phyloP scores from a whole-genome alignment of 2,888 invertebrate genomes.

The Lochmaea capreae region DNA sequence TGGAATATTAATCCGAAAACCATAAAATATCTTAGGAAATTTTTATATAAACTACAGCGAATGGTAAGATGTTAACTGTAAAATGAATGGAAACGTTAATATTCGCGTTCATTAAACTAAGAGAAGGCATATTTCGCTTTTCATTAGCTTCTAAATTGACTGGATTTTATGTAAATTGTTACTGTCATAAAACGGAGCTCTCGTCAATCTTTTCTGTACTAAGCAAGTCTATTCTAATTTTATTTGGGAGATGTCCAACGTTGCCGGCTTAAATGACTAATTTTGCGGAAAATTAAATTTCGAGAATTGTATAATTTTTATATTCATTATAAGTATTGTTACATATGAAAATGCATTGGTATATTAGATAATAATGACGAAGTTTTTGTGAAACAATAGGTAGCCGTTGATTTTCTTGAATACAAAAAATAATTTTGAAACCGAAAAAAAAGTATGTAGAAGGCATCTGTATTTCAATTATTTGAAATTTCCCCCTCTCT shows the following conservation, averaged over 20 bases:
- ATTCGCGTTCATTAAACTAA: constrained; percentile 27
- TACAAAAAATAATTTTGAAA: too few species aligned
- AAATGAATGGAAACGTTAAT: constrained; percentile 7
- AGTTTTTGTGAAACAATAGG: too few species aligned
- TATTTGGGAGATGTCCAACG: constrained; percentile 16
- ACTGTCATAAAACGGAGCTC: constrained; percentile 37
- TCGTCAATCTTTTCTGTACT: constrained; percentile 33
- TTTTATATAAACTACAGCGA: not conserved
- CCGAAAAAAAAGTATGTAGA: too few species aligned
- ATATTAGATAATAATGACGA: not conserved
- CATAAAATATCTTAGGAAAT: not conserved
- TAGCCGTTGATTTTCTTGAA: too few species aligned
- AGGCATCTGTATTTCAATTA: too few species aligned
- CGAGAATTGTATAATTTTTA: not conserved
- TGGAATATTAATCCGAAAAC: not conserved
- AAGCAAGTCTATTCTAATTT: constrained; percentile 24
- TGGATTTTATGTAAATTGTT: constrained; percentile 43
- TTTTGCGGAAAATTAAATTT: not conserved
- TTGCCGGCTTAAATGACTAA: constrained; percentile 10
- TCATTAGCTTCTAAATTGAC: constrained; percentile 43
- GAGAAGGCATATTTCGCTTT: constrained; percentile 35
- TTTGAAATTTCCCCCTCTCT: too few species aligned
- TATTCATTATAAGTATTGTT: too few species aligned
- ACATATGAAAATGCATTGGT: too few species aligned
- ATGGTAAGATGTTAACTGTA: not conserved